Percentiles rank a stretch among this genome's conserved stretches.
Conservation (phyloP, 1,140 invertebrate species). For the Bradynema listronoti region DNA sequence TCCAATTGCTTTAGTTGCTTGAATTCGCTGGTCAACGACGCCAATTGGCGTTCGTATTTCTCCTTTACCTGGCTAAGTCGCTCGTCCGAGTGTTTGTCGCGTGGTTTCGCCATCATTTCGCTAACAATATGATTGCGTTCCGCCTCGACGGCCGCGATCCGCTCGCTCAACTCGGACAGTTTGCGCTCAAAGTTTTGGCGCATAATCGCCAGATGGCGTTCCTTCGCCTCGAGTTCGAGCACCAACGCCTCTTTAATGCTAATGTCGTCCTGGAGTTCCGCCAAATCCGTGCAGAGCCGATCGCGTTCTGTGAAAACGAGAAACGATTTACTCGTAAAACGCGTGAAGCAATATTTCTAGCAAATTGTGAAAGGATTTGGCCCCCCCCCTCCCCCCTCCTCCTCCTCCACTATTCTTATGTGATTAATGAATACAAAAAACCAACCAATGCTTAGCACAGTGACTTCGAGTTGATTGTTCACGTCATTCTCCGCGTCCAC, state of each 20-base stretch:
- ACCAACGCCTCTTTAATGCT: constrained; percentile 65
- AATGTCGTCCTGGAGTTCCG: constrained; percentile 38
- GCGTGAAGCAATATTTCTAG: constrained; percentile 18
- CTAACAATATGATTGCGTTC: constrained; percentile 74
- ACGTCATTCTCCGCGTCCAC: too few species aligned
- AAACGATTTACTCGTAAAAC: too few species aligned
- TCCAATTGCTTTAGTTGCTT: constrained; percentile 78
- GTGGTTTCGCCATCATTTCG: constrained; percentile 32
- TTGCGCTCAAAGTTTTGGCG: constrained; percentile 88
- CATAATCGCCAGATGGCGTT: constrained; percentile 74
- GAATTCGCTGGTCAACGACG: constrained; percentile 78
- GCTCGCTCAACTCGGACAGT: constrained; percentile 74
- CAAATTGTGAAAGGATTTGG: constrained; percentile 59
- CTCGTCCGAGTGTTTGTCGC: constrained; percentile 21
- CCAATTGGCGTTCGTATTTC: constrained; percentile 80
- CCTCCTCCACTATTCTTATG: constrained; percentile 7
- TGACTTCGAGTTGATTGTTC: too few species aligned
- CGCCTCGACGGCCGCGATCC: constrained; percentile 79
- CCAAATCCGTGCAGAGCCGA: constrained; percentile 36
- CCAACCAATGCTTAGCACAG: constrained; percentile 14
- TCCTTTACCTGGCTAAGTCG: constrained; percentile 73
- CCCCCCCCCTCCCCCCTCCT: constrained; percentile 26
- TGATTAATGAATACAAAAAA: background rate
- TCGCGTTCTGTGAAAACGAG: too few species aligned
- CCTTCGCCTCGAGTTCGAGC: constrained; percentile 81